Percentiles rank a stretch among this genome's conserved stretches.
Evolutionary conservation across 30 jellyfish, hydroid and myxozoan species (phyloP).

Genomic region (Clytia hemisphaerica): DNA sequence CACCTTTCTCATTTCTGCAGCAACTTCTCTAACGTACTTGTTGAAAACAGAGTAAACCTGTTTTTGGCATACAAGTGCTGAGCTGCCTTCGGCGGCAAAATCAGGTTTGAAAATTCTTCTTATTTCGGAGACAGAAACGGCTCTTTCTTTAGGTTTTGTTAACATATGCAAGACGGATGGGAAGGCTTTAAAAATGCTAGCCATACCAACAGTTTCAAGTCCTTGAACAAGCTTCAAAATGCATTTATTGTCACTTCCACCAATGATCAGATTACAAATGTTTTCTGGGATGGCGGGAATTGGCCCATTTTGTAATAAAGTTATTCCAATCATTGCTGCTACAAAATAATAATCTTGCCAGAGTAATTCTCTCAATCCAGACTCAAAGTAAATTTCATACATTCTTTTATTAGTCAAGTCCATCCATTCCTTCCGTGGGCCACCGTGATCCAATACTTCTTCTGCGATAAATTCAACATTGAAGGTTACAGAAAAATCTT

Average conservation of each 20-base stretch:
- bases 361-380: conserved; percentile 21
- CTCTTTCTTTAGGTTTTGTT: background rate
- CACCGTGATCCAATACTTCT: conserved; percentile 20
- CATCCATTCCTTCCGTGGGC: conserved; percentile 29
- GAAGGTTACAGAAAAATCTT: conserved; percentile 19
- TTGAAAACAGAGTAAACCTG: conserved; percentile 2
- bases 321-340: conserved; percentile 6
- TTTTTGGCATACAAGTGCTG: conserved; percentile 6
- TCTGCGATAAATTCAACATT: conserved; percentile 29
- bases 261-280: too few relatives aligned
- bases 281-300: conserved; percentile 11
- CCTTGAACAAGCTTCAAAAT: conserved; percentile 11
- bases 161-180: conserved; percentile 5
- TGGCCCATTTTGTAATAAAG: conserved; percentile 30
- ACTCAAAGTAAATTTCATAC: conserved; percentile 16
- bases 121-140: background rate
- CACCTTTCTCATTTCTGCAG: conserved; percentile 13
- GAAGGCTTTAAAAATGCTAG: background rate
- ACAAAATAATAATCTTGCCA: conserved; percentile 19
- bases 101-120: conserved; percentile 7
- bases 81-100: conserved; percentile 15
- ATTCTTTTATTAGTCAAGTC: background rate
- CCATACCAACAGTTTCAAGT: conserved; percentile 25
- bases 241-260: too few relatives aligned
- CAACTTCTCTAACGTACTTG: conserved; percentile 18